Evolutionary conservation across 1,140 invertebrate genomes (phyloP), one percentile per base, ranked within the genome.

Genomic region (Sogatella furcifera): DNA sequence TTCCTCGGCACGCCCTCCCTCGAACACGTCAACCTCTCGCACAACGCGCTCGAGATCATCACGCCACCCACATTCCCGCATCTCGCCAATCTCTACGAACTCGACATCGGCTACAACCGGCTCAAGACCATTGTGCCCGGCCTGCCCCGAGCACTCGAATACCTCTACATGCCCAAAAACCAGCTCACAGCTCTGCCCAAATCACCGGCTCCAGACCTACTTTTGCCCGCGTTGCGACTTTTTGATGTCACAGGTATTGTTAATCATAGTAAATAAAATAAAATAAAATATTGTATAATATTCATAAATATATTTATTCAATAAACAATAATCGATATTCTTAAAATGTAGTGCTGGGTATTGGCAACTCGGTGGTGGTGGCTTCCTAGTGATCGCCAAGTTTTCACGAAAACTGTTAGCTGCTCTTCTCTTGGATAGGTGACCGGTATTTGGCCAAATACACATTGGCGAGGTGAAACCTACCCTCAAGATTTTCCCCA

Each of bases 91-190:
- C 75, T 94, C 0, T 90, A 85, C 61, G 88, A 90, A 70, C 69
- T 94, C 17, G 89, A 92, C 68, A 73, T 88, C 4, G 86, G 88
- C 64, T 79, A 79, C 66, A 95, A 94, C 72, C 75, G 82, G 63
- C 68, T 94, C 17, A 70, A 46, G 38, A 52, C 34, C 10, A 60
- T 91, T 53, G 78, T 88, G 5, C 81, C 83, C 14, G 86, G 85
- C 13, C 69, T 92, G 15, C 88, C 88, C 0, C 77, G 81, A 62
- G 86, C 84, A 49, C 73, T 93, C 49, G 89, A 93, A 71, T 81
- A 87, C 63, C 74, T 94, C n/a, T 80, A 84, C 68, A 70, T 92
- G 66, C 73, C 83, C 34, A 80, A 81, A 64, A 93, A 93, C 70
- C 80, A 85, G 63, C 85, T 93, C 21, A 77, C 79, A 0, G 73